Conservation (phyloP, 1,140 invertebrate genomes). For the Drosophila athabasca region DNA sequence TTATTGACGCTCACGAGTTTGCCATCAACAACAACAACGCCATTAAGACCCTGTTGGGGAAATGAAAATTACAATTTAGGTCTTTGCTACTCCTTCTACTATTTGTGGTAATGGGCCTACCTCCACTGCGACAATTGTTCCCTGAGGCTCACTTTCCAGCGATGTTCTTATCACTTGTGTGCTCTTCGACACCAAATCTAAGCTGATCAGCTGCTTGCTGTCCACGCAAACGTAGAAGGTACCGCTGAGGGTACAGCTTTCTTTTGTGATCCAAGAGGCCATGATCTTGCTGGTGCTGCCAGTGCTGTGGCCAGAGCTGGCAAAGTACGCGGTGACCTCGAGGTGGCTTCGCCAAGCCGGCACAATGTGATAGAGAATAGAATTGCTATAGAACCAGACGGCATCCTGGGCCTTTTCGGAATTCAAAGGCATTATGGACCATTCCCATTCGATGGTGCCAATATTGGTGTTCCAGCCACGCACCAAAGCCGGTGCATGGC, state of each 20-base stretch:
- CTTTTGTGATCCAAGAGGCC: constrained; percentile 87
- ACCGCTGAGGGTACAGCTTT: constrained; percentile 87
- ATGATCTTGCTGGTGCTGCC: constrained; percentile 86
- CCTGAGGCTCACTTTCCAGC: constrained; percentile 31
- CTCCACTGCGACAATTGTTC: constrained; percentile 38
- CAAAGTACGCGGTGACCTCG: constrained; percentile 89
- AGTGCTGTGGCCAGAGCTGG: constrained; percentile 87
- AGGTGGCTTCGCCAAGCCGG: constrained; percentile 87
- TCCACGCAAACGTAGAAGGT: constrained; percentile 87
- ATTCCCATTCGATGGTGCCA: constrained; percentile 87
- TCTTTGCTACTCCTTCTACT: too few relatives aligned
- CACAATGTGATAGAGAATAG: constrained; percentile 87
- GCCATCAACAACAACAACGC: constrained; percentile 60
- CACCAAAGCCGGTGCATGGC: constrained; percentile 88
- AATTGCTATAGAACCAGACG: constrained; percentile 87
- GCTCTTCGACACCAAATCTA: constrained; percentile 84
- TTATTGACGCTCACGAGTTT: constrained; percentile 68
- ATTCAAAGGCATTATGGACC: constrained; percentile 85
- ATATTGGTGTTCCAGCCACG: constrained; percentile 90
- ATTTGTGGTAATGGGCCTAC: constrained; percentile 23
- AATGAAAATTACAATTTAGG: too few relatives aligned
- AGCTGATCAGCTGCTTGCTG: constrained; percentile 83
- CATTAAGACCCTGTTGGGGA: constrained; percentile 64
- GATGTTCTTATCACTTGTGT: constrained; percentile 64
- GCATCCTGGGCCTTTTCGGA: constrained; percentile 84